Evolutionary conservation across 1,140 invertebrate species (phyloP), one percentile per base, ranked within the genome.

Genomic region (Tetraneura akinire): DNA sequence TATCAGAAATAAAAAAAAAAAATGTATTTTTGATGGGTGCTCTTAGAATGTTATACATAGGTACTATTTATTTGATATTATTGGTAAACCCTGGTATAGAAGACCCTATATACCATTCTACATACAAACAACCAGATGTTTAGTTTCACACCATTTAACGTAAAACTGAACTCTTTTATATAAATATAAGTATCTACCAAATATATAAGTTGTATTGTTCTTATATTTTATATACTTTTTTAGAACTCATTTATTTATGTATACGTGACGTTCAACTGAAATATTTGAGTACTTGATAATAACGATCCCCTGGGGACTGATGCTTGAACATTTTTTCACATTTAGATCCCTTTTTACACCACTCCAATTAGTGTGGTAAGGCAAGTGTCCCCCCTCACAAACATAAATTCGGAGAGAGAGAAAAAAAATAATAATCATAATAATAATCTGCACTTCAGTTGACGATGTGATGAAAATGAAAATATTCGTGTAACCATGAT

Each of bases 211-310:
- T 49, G 66, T 18, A 70, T 70, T 70, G 66, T 70, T 70, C 23
- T 70, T 47, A n/a, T 70, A 18, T 70, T 45, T 26, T 47, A 23
- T 70, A 26, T 70, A 70, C 21, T 70, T 70, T 70, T 70, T 70
- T 70, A 42, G 14, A 70, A 29, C 66, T 70, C 42, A 66, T 66
- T 66, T 66, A 66, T 66, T 66, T 66, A 47, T 70, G 66, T 70
- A 70, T 70, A 70, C 66, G 66, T 70, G 66, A 70, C 66, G 42
- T 70, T 70, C 37, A 23, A 23, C 21, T 70, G 42, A 70, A 70
- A 70, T 70, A 70, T 70, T 70, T 47, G 66, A 70, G 66, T 70
- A 21, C 42, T 70, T 70, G 66, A 70, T 70, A 70, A 70, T 70
- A 70, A 70, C 66, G 66, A 70, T 70, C 42, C 66, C 66, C 42